Evolutionary conservation across 2,797 vertebrate species (phyloP).

Genomic region (Carapus acus): DNA sequence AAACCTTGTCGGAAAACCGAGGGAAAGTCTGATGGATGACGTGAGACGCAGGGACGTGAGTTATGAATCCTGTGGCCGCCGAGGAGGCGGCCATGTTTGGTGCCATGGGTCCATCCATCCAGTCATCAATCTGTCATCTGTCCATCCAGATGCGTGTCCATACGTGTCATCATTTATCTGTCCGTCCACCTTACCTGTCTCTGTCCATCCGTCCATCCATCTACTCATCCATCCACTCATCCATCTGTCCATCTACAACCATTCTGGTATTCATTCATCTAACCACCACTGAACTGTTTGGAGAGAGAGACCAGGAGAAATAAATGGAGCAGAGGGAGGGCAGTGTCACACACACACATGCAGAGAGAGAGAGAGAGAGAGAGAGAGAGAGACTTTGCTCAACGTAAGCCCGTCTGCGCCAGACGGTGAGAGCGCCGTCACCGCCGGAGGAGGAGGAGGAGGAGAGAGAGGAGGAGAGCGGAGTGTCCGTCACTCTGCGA

Average conservation of each 20-base stretch:
- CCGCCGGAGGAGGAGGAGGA: conserved; percentile 29
- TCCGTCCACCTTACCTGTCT: too few species aligned
- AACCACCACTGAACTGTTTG: not conserved
- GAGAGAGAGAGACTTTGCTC: not conserved
- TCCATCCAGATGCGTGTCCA: not conserved
- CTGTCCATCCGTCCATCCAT: too few species aligned
- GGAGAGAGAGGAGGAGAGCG: conserved; percentile 7
- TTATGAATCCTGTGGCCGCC: not conserved
- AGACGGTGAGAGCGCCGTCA: conserved; percentile 46
- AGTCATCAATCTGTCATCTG: too few species aligned
- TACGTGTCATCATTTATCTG: too few species aligned
- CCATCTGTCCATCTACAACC: not conserved
- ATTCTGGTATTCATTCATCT: not conserved
- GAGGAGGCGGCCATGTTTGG: too few species aligned
- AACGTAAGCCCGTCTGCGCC: conserved; percentile 30
- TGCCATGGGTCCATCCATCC: too few species aligned
- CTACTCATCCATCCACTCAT: too few species aligned
- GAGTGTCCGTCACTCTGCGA: too few species aligned
- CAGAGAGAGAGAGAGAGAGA: not conserved
- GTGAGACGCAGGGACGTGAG: conserved; percentile 15
- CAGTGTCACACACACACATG: too few species aligned
- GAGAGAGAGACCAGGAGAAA: not conserved
- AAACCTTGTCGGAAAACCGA: conserved; percentile 27
- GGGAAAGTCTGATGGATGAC: conserved; percentile 27
- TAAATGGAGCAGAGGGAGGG: too few species aligned